These are phyloP conservation scores for Drosophila malerkotliana DNA, from an alignment of 1,140 invertebrate genomes.

Conservation along the genomic window DNA sequence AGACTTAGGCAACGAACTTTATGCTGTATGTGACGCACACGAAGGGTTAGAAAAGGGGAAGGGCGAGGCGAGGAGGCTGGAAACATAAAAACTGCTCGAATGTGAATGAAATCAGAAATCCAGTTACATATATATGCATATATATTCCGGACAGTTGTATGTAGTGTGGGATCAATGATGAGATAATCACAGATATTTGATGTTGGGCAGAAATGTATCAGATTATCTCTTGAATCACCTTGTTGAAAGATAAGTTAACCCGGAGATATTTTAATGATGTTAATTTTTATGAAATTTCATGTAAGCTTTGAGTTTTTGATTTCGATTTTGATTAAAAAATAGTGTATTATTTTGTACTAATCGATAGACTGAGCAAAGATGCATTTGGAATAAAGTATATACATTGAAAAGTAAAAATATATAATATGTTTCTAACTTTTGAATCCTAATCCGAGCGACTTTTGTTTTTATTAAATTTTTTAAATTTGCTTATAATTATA, in stretches of 20 bases:
- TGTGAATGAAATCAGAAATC: conserved; percentile 40
- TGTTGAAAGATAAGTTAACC: conserved; percentile 10
- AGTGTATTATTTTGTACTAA: too few species aligned
- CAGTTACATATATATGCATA: conserved; percentile 28
- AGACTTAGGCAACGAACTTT: conserved; percentile 76
- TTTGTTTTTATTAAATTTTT: conserved; percentile 43
- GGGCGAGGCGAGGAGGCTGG: not conserved
- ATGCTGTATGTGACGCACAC: conserved; percentile 11
- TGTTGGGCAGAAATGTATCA: not conserved
- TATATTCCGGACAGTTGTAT: conserved; percentile 17
- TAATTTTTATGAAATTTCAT: too few species aligned
- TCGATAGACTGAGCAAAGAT: too few species aligned
- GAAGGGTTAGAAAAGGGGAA: conserved; percentile 18
- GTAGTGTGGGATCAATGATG: conserved; percentile 39
- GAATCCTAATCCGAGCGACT: conserved; percentile 19
- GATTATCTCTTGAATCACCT: not conserved
- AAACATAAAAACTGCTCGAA: conserved; percentile 22
- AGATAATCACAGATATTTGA: conserved; percentile 27
- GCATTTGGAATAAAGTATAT: too few species aligned
- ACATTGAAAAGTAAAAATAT: too few species aligned
- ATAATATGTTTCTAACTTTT: too few species aligned
- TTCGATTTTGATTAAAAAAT: too few species aligned
- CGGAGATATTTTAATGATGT: not conserved
- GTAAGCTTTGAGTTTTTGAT: too few species aligned
- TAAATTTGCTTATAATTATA: not conserved